A percentile compares a stretch with the other conserved stretches of the same genome.
Conservation (phyloP, 2,113 vertebrate species). For the Petromus typicus region DNA sequence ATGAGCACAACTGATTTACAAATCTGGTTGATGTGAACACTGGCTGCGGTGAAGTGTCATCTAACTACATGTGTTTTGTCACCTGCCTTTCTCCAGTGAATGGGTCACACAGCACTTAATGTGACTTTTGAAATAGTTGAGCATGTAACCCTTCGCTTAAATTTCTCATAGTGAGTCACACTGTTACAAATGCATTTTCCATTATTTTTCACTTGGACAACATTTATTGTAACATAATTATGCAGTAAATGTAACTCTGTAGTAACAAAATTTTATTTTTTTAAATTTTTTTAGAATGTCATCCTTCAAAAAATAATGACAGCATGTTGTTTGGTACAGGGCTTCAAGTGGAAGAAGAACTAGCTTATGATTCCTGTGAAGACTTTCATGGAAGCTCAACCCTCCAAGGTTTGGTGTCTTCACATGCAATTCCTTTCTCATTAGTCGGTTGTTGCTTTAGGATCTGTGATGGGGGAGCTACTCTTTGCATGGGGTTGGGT, state of each 20-base stretch:
- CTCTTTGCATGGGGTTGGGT: neutral
- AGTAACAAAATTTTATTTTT: neutral
- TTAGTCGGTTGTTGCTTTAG: neutral
- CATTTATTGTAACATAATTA: neutral
- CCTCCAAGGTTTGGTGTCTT: neutral
- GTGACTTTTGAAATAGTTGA: neutral
- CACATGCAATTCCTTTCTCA: neutral
- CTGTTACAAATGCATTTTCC: neutral
- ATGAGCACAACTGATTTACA: neutral
- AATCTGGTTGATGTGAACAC: constrained; percentile 1
- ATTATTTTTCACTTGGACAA: neutral
- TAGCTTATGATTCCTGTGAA: neutral
- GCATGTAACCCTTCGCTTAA: neutral
- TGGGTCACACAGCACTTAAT: neutral
- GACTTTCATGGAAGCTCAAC: neutral
- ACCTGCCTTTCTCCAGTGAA: neutral
- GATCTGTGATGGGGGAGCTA: neutral
- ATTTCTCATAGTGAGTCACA: neutral
- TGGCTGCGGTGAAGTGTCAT: neutral
- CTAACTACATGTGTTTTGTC: neutral
- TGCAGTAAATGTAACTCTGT: neutral
- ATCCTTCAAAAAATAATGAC: constrained; percentile 28
- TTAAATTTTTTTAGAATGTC: neutral
- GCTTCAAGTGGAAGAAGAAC: neutral
- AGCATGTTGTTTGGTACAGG: neutral